Evolutionary conservation across 1,140 invertebrate genomes (phyloP).

Genomic region (Aricia agestis): DNA sequence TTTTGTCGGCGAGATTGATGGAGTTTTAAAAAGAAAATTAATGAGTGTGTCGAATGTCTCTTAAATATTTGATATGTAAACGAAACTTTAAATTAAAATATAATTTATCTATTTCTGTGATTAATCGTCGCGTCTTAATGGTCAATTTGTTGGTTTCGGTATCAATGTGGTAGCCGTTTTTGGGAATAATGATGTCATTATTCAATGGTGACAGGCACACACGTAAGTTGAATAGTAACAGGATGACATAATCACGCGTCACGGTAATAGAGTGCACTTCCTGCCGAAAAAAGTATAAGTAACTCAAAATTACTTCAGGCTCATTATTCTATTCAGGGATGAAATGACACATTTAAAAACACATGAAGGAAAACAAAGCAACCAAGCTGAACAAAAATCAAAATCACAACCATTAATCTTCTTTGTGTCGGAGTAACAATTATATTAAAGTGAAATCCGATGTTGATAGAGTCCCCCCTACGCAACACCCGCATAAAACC

Average conservation of each 20-base stretch:
- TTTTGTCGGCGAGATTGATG: conserved; percentile 50
- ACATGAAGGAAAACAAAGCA: no score
- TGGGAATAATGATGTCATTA: neutral
- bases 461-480: neutral
- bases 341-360: neutral
- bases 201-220: neutral
- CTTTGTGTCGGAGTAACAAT: neutral
- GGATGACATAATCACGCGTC: neutral
- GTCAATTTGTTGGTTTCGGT: neutral
- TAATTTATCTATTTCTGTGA: conserved; percentile 8
- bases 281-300: neutral
- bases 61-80: conserved; percentile 15
- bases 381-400: no score
- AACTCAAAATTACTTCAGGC: neutral
- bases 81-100: conserved; percentile 7
- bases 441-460: neutral
- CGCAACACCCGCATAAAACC: neutral
- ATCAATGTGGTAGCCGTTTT: neutral
- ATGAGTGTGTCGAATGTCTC: conserved; percentile 17
- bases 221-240: neutral
- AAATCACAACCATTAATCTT: neutral
- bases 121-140: neutral
- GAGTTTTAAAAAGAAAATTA: conserved; percentile 32
- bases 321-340: neutral
- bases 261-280: neutral